Evolutionary conservation across 2,888 invertebrate species (phyloP).

Genomic region (Eupithecia vulgata): DNA sequence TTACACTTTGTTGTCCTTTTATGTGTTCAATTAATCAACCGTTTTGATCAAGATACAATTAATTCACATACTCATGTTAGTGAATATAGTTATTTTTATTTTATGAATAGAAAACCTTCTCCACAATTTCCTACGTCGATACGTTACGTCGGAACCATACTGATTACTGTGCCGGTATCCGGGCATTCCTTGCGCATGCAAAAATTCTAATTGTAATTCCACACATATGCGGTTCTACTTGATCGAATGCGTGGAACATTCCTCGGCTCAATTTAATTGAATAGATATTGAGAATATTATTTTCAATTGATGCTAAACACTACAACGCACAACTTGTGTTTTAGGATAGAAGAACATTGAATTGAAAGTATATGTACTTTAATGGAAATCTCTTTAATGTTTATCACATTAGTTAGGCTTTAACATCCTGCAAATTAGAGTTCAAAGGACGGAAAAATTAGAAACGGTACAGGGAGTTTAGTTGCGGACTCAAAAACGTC

Average conservation of each 20-base stretch:
- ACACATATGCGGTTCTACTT: constrained; percentile 25
- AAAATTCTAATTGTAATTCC: constrained; percentile 41
- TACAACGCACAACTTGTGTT: too few species aligned
- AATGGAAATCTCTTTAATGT: too few species aligned
- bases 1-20: too few species aligned
- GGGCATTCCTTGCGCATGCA: constrained; percentile 31
- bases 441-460: background rate
- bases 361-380: too few species aligned
- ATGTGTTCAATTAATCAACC: too few species aligned
- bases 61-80: too few species aligned
- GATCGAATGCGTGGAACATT: constrained; percentile 20
- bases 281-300: background rate
- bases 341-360: too few species aligned
- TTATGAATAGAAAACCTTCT: background rate
- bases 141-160: constrained; percentile 17
- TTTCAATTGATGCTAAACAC: background rate
- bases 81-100: background rate
- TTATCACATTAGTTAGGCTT: too few species aligned
- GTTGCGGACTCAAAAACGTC: constrained; percentile 40
- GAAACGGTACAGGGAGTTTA: constrained; percentile 31
- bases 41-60: too few species aligned
- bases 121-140: background rate
- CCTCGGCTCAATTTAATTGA: background rate
- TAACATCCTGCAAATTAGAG: background rate
- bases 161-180: constrained; percentile 20